phyloP scores from a whole-genome alignment of 2,888 invertebrate genomes.

The Polietes domitor region DNA sequence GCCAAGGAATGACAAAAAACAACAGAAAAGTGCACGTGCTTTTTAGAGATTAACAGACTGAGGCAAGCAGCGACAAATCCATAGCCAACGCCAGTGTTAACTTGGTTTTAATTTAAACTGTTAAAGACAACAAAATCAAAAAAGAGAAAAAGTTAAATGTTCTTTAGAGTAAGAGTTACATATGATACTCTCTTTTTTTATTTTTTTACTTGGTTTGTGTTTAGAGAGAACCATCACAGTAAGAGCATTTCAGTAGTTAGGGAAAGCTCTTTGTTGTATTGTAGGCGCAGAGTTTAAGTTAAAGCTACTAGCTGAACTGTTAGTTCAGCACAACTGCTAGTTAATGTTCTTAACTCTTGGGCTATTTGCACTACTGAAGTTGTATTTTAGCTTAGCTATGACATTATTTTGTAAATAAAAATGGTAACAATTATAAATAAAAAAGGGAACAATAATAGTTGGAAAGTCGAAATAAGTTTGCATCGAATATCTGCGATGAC shows the following conservation, averaged over 20 bases:
- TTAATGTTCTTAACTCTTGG: no score
- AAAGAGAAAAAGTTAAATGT: conserved; percentile 49
- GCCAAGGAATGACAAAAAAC: conserved; percentile 32
- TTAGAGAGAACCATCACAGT: neutral
- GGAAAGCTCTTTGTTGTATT: neutral
- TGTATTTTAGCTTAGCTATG: no score
- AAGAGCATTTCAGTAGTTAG: conserved; percentile 11
- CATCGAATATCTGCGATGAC: no score
- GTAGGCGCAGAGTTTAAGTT: neutral
- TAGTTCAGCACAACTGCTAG: neutral
- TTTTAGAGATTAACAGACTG: conserved; percentile 38
- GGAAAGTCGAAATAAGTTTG: no score
- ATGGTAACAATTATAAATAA: no score
- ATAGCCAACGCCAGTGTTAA: neutral
- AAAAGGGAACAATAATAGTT: no score
- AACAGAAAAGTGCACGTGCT: conserved; percentile 64
- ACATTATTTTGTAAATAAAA: no score
- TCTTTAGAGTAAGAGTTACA: conserved; percentile 55
- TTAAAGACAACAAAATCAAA: no score
- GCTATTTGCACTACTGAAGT: no score
- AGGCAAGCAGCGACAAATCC: neutral
- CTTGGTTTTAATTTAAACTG: neutral
- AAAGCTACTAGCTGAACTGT: neutral
- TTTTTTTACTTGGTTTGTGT: conserved; percentile 24
- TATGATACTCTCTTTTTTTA: conserved; percentile 15